Evolutionary conservation across 30 jellyfish, hydroid and myxozoan genomes (phyloP).

Genomic region (Aurelia aurita complex sp. Pacific): DNA sequence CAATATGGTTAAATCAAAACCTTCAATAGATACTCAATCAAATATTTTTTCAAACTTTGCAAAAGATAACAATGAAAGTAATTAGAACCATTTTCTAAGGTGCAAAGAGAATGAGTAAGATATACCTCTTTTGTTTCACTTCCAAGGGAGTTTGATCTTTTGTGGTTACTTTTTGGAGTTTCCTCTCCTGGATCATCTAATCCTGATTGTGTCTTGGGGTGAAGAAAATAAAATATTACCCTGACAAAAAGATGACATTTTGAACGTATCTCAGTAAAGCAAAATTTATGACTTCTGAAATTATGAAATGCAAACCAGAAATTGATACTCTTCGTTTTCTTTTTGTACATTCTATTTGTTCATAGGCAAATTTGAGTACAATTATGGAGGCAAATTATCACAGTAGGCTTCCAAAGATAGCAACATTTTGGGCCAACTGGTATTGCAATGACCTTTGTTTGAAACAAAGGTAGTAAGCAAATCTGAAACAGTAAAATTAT

Average conservation of each 20-base stretch:
- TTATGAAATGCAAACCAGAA: no score
- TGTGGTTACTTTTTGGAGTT: slow-evolving; percentile 59
- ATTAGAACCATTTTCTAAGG: neutral
- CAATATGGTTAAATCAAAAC: no score
- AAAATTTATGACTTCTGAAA: neutral
- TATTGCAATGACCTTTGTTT: no score
- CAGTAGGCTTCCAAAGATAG: no score
- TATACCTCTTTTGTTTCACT: slow-evolving; percentile 82
- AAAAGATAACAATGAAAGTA: neutral
- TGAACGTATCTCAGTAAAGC: neutral
- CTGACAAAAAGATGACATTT: neutral
- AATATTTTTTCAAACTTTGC: neutral
- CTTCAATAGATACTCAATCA: no score
- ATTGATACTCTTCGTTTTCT: no score
- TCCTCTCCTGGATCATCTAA: slow-evolving; percentile 76
- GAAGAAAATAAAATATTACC: neutral
- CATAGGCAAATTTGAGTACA: no score
- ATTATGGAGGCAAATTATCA: no score
- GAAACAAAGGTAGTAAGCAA: no score
- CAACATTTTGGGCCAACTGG: no score
- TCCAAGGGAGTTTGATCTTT: slow-evolving; percentile 86
- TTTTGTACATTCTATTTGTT: no score
- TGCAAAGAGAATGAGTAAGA: neutral
- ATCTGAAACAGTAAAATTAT: no score
- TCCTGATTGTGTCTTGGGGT: slow-evolving; percentile 68